A percentile compares a stretch with the other conserved stretches of the same genome.
Evolutionary conservation across 1,140 invertebrate genomes (phyloP).

Genomic region (Eupeodes corollae): DNA sequence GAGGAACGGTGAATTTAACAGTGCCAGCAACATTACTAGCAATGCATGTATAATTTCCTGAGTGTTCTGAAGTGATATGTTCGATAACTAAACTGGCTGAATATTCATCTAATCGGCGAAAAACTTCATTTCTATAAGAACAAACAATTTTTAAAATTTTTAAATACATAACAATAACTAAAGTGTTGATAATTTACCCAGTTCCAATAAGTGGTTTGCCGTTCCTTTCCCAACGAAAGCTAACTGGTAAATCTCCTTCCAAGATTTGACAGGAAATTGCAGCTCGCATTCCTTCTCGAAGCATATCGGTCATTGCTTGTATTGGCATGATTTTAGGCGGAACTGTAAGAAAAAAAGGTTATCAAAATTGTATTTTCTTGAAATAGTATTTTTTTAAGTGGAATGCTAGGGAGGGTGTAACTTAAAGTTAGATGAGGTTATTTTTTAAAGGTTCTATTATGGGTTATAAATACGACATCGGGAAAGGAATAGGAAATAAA

Average conservation of each 20-base stretch:
- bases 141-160: too few species aligned
- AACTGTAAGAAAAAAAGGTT: slow-evolving; percentile 43
- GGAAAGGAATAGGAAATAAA: too few species aligned
- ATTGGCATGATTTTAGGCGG: slow-evolving; percentile 80
- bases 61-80: slow-evolving; percentile 68
- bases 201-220: slow-evolving; percentile 48
- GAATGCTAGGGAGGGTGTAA: too few species aligned
- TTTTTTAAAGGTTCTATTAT: too few species aligned
- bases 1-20: slow-evolving; percentile 57
- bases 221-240: slow-evolving; percentile 75
- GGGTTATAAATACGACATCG: too few species aligned
- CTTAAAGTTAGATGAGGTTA: too few species aligned
- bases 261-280: slow-evolving; percentile 88
- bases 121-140: slow-evolving; percentile 35
- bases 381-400: too few species aligned
- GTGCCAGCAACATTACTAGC: slow-evolving; percentile 72
- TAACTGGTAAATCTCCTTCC: slow-evolving; percentile 86
- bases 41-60: slow-evolving; percentile 81
- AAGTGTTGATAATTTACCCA: slow-evolving; percentile 28
- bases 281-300: slow-evolving; percentile 82
- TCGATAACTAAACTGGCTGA: slow-evolving; percentile 82
- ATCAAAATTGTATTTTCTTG: neutral
- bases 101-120: slow-evolving; percentile 68
- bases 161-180: too few species aligned
- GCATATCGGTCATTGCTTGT: slow-evolving; percentile 63